Conservation (phyloP, 23 tunicate genomes). For the Clavelina lepadiformis region DNA sequence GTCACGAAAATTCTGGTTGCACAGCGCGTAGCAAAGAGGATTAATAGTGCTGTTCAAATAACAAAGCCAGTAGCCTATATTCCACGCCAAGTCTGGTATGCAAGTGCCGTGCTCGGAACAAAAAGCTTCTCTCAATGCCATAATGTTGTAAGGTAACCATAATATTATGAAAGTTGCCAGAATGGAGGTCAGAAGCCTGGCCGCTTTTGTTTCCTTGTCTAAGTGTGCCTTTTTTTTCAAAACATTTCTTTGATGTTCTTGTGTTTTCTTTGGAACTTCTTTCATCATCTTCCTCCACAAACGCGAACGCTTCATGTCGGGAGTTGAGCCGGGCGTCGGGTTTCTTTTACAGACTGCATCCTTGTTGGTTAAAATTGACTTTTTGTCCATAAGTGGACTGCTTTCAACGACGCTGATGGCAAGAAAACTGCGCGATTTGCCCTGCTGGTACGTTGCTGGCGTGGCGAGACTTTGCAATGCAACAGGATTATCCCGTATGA, state of each 20-base stretch:
- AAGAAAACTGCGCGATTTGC: too few relatives aligned
- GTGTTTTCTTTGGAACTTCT: constrained; percentile 18
- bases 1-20: constrained; percentile 65
- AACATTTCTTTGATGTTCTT: constrained; percentile 15
- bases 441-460: too few relatives aligned
- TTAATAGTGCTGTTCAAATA: constrained; percentile 91
- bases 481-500: too few relatives aligned
- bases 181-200: constrained; percentile 75
- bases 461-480: too few relatives aligned
- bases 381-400: too few relatives aligned
- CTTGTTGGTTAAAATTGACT: too few relatives aligned
- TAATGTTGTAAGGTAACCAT: constrained; percentile 92
- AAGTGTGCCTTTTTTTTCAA: constrained; percentile 36
- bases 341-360: too few relatives aligned
- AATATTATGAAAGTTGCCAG: constrained; percentile 78
- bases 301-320: too few relatives aligned
- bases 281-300: constrained; percentile 1
- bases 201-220: constrained; percentile 75
- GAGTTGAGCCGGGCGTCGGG: too few relatives aligned
- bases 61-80: constrained; percentile 91
- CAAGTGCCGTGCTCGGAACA: constrained; percentile 25
- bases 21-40: constrained; percentile 91
- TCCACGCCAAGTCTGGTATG: constrained; percentile 68
- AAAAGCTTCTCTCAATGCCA: constrained; percentile 70
- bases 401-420: too few relatives aligned